A percentile compares a stretch with the other conserved stretches of the same genome.
Conservation (phyloP, 2,797 vertebrate genomes). For the Rhabdomys pumilio region DNA sequence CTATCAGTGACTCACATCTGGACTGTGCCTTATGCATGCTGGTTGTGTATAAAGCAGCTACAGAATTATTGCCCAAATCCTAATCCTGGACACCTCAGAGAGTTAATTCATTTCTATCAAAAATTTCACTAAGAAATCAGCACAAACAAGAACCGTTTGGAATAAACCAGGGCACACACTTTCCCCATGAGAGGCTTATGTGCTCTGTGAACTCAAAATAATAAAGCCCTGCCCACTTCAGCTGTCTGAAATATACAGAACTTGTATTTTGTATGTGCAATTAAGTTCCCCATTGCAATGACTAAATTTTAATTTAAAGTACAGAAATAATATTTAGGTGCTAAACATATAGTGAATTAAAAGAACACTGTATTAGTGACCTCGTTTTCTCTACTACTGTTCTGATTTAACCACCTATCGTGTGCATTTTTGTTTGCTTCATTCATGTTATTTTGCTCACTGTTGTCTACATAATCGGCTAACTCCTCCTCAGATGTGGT, state of each 20-base stretch:
- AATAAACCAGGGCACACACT: neutral
- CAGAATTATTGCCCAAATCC: neutral
- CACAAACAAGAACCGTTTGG: neutral
- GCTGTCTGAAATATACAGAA: constrained; percentile 10
- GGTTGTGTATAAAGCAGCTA: neutral
- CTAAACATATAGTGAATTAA: neutral
- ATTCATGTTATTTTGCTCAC: neutral
- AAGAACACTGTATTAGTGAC: neutral
- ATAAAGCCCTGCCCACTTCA: constrained; percentile 62
- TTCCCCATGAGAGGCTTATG: neutral
- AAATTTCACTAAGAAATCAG: constrained; percentile 13
- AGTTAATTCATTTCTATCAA: neutral
- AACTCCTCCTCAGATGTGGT: neutral
- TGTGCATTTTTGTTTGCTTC: neutral
- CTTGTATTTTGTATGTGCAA: constrained; percentile 21
- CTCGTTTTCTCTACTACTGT: neutral
- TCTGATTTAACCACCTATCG: neutral
- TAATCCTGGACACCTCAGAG: neutral
- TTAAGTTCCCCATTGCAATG: constrained; percentile 8
- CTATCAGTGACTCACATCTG: neutral
- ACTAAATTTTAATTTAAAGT: neutral
- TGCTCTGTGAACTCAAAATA: constrained; percentile 54
- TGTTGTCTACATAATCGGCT: neutral
- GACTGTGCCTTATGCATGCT: neutral
- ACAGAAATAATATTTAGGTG: constrained; percentile 34